phyloP scores from a whole-genome alignment of 1,140 invertebrate species.

The Aethina tumida region DNA sequence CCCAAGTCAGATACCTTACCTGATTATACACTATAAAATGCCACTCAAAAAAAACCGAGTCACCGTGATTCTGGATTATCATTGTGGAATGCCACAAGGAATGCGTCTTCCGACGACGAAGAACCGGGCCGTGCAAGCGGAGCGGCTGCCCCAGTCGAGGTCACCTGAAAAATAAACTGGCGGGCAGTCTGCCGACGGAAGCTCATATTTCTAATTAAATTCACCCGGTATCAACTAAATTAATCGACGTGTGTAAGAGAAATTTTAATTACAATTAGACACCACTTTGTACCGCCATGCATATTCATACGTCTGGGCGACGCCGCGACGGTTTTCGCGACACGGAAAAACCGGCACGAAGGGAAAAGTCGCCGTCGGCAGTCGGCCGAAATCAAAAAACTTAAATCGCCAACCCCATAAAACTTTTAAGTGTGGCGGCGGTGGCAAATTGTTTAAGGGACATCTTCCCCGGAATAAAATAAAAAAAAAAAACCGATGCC shows the following conservation, averaged over 20 bases:
- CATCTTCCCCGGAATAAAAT: no score
- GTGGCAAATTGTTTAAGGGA: no score
- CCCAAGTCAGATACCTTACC: constrained; percentile 24
- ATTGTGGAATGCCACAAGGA: constrained; percentile 24
- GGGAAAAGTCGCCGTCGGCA: no score
- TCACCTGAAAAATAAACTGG: no score
- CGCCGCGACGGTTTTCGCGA: no score
- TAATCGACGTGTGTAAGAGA: constrained; percentile 7
- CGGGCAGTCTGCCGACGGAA: constrained; percentile 8
- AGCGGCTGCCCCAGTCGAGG: constrained; percentile 1
- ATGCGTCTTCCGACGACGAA: constrained; percentile 10
- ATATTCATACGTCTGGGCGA: constrained; percentile 8
- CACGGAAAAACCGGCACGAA: no score
- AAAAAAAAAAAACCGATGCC: no score
- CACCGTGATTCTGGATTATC: constrained; percentile 27
- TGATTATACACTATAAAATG: constrained; percentile 26
- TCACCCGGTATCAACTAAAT: constrained; percentile 12
- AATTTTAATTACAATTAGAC: no score
- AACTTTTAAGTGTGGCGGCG: no score
- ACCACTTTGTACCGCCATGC: constrained; percentile 4
- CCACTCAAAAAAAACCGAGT: constrained; percentile 21
- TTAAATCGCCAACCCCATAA: no score
- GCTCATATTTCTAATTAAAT: constrained; percentile 15
- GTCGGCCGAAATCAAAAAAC: no score
- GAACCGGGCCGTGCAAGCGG: not conserved